Evolutionary conservation across 1,140 invertebrate genomes (phyloP).

Genomic region (Dendroctonus valens): DNA sequence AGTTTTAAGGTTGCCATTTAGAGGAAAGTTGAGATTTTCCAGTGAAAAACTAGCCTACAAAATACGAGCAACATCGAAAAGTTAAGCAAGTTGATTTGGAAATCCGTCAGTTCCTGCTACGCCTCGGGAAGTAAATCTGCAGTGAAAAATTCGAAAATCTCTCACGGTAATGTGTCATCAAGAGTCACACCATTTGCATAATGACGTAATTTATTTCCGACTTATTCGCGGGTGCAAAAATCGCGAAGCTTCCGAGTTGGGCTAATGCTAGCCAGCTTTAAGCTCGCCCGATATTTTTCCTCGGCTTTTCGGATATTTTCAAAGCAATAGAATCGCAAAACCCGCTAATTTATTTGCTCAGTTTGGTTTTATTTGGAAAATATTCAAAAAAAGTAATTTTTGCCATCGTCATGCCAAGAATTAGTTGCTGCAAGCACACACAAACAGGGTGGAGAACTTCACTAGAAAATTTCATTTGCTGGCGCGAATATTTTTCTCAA

Average conservation of each 20-base stretch:
- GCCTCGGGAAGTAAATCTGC: constrained; percentile 17
- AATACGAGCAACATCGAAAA: no score
- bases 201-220: constrained; percentile 28
- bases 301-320: constrained; percentile 3
- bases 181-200: constrained; percentile 23
- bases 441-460: no score
- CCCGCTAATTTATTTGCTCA: no score
- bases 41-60: no score
- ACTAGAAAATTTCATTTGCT: no score
- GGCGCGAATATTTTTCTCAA: no score
- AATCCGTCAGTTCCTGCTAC: constrained; percentile 1
- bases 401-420: no score
- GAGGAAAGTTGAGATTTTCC: no score
- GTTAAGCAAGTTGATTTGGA: background rate
- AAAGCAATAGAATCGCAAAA: background rate
- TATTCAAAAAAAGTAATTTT: no score
- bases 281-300: constrained; percentile 2
- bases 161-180: constrained; percentile 22
- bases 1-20: no score
- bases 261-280: constrained; percentile 4
- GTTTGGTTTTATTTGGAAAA: no score
- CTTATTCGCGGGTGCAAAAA: constrained; percentile 23
- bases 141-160: constrained; percentile 23
- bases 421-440: no score
- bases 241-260: constrained; percentile 7